Percentiles rank a stretch among this genome's conserved stretches.
phyloP scores from a whole-genome alignment of 2,113 vertebrate genomes.

The Phainopepla nitens region DNA sequence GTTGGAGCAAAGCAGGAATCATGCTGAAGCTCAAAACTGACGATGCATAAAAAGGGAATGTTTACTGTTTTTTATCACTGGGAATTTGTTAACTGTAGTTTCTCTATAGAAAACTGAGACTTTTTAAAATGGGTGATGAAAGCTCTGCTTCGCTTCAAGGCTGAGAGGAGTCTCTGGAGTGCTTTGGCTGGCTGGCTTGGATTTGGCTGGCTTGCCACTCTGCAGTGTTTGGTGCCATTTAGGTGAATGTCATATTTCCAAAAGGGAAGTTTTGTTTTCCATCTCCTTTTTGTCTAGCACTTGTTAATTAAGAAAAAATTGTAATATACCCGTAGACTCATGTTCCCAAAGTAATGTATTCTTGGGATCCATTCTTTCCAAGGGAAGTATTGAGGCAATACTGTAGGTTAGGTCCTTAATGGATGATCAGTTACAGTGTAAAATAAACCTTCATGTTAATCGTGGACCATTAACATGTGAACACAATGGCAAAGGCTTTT shows the following conservation, averaged over 20 bases:
- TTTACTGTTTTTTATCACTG: background rate
- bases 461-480: rapidly evolving
- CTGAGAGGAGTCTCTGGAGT: background rate
- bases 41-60: background rate
- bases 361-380: background rate
- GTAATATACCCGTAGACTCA: background rate
- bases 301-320: background rate
- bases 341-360: background rate
- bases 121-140: background rate
- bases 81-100: background rate
- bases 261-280: background rate
- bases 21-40: background rate
- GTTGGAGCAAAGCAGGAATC: background rate
- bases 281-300: background rate
- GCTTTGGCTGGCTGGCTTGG: no score
- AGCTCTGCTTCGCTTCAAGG: background rate
- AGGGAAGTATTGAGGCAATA: background rate
- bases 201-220: background rate
- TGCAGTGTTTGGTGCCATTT: background rate
- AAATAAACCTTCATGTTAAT: background rate
- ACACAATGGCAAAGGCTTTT: background rate
- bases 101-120: background rate
- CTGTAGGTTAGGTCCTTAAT: background rate
- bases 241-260: background rate
- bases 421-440: background rate